These are phyloP conservation scores for Ovis aries DNA, from an alignment of 2,113 vertebrate species.

Conservation along the genomic window DNA sequence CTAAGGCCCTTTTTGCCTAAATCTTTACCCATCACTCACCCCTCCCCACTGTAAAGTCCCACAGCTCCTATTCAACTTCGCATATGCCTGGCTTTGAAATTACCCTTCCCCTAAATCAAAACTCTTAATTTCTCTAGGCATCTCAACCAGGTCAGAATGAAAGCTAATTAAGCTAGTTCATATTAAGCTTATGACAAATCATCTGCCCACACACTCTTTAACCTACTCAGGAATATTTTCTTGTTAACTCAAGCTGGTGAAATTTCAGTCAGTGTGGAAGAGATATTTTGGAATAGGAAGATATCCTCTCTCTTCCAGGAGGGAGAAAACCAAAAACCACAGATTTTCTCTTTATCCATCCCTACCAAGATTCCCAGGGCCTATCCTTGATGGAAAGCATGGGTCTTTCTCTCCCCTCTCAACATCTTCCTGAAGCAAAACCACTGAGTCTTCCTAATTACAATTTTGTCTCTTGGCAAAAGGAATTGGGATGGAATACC, in stretches of 20 bases:
- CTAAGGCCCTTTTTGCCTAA: neutral
- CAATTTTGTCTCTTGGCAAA: neutral
- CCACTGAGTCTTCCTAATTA: neutral
- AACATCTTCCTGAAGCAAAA: neutral
- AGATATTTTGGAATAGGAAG: neutral
- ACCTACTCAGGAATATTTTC: neutral
- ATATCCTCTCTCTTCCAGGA: neutral
- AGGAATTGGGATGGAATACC: accelerated
- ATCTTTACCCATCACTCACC: neutral
- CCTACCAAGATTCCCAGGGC: neutral
- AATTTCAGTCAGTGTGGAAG: neutral
- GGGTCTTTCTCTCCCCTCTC: neutral
- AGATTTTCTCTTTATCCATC: neutral
- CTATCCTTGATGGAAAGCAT: neutral
- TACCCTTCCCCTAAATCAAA: neutral
- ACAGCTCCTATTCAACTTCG: neutral
- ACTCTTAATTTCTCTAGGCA: neutral
- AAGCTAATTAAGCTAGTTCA: neutral
- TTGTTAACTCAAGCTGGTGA: neutral
- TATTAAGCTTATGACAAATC: neutral
- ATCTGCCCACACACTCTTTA: neutral
- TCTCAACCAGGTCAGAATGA: neutral
- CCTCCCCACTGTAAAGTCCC: neutral
- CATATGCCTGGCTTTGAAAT: neutral
- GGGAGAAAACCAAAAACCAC: neutral